Base-by-base conservation (phyloP, 2,888 invertebrate genomes). In the Strigamia maritima region DNA sequence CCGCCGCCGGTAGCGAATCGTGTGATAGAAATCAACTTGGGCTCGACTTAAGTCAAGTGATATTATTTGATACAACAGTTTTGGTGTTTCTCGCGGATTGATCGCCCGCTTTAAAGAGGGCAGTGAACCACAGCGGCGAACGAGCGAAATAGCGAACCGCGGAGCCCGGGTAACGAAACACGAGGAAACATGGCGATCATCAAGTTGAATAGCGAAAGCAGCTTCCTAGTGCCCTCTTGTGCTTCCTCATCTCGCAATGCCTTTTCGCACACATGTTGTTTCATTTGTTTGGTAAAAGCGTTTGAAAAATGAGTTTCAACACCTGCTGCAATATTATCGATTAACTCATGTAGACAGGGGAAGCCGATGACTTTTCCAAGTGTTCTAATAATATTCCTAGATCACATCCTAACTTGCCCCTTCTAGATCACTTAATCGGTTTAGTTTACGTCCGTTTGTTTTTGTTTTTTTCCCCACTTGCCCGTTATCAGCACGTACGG, bases 121-220 rank as follows among this genome's bases (percentile, higher is more conserved):
- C 70, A 70, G 26, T 70, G 70, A 70, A 70, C 70, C 28, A 16
- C 1, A 1, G 19, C 54, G 54, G 19, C 54, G 54, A 54, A 70
- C 26, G 70, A 54, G 24, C 26, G 70, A 28, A n/a, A n/a, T n/a
- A n/a, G 70, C 70, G 70, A 28, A 16, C 28, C 26, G 70, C 70
- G 70, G 70, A 70, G 70, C 70, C 26, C 70, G 70, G 70, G 70
- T 70, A 70, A 70, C 70, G 70, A 70, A 70, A 70, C 70, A 70
- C 70, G 70, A 70, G 70, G 70, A 70, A 70, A 70, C 70, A 70
- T 70, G 70, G 70, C 70, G 70, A 70, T 70, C 70, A 70, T 70
- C 70, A 26, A 14, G 70, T 70, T 70, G 70, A 70, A 28, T 28
- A 70, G 70, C 28, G 70, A 70, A 70, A 70, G 70, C 70, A 70